phyloP scores from a whole-genome alignment of 53 echinoderm and acorn worm species.

The Pentamera pediparva region DNA sequence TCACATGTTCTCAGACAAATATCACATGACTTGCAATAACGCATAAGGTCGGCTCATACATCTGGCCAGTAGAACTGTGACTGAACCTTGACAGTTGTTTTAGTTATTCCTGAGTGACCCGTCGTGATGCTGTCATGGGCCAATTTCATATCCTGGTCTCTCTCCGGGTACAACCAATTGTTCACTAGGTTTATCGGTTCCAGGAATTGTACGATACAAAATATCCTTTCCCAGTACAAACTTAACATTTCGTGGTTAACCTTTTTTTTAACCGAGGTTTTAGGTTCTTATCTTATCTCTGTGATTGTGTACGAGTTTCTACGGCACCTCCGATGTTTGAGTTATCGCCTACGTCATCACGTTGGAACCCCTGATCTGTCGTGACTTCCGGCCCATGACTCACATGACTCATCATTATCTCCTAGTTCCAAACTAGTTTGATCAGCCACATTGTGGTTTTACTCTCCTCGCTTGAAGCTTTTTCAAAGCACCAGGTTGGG shows the following conservation, averaged over 20 bases:
- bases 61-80: conserved; percentile 48
- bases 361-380: conserved; percentile 31
- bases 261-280: too few species aligned
- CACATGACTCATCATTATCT: too few species aligned
- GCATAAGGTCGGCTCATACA: neutral
- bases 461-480: neutral
- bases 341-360: neutral
- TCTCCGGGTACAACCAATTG: conserved; percentile 37
- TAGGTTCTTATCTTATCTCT: neutral
- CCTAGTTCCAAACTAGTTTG: too few species aligned
- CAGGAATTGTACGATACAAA: neutral
- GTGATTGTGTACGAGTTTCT: neutral
- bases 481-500: neutral
- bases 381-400: too few species aligned
- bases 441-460: conserved; percentile 5
- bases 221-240: neutral
- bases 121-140: conserved; percentile 50
- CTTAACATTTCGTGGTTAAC: too few species aligned
- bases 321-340: conserved; percentile 19
- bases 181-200: neutral
- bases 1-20: neutral
- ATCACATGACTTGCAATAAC: conserved; percentile 29
- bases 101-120: conserved; percentile 44
- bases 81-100: conserved; percentile 43
- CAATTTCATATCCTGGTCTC: conserved; percentile 34